Evolutionary conservation across 2,113 vertebrate species (phyloP).

Genomic region (Thamnophis sirtalis): DNA sequence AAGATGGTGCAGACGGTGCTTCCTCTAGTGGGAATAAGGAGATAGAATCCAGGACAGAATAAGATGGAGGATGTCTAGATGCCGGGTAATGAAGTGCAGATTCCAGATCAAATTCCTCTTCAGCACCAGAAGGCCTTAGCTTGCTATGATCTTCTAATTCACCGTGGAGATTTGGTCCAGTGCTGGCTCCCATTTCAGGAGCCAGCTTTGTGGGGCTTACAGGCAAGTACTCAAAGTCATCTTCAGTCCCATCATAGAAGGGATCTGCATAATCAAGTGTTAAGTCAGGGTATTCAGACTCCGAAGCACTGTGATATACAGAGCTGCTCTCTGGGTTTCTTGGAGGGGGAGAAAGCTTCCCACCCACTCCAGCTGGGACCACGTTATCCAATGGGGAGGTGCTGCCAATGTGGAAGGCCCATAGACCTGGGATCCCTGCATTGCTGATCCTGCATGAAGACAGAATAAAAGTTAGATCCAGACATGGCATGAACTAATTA

Average conservation of each 20-base stretch:
- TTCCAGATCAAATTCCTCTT: conserved; percentile 28
- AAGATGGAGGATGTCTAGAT: background rate
- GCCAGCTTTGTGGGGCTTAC: conserved; percentile 13
- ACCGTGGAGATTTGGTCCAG: background rate
- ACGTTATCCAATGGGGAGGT: conserved; percentile 71
- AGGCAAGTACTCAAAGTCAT: conserved; percentile 59
- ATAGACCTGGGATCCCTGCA: conserved; percentile 79
- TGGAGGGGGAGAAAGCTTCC: conserved; percentile 29
- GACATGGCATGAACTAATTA: background rate
- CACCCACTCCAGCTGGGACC: conserved; percentile 62
- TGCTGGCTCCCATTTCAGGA: background rate
- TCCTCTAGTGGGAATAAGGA: background rate
- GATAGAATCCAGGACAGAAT: background rate
- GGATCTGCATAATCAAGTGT: conserved; percentile 29
- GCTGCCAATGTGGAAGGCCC: conserved; percentile 89
- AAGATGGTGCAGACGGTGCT: background rate
- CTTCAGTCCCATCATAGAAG: conserved; percentile 57
- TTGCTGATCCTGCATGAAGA: conserved; percentile 79
- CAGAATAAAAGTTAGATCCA: background rate
- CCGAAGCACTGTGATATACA: conserved; percentile 28
- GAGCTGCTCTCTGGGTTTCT: conserved; percentile 17
- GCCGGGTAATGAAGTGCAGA: background rate
- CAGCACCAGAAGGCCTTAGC: background rate
- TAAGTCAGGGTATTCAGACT: conserved; percentile 54
- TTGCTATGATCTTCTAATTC: conserved; percentile 5